phyloP scores from a whole-genome alignment of 2,888 invertebrate species.

The Agonopterix arenella region DNA sequence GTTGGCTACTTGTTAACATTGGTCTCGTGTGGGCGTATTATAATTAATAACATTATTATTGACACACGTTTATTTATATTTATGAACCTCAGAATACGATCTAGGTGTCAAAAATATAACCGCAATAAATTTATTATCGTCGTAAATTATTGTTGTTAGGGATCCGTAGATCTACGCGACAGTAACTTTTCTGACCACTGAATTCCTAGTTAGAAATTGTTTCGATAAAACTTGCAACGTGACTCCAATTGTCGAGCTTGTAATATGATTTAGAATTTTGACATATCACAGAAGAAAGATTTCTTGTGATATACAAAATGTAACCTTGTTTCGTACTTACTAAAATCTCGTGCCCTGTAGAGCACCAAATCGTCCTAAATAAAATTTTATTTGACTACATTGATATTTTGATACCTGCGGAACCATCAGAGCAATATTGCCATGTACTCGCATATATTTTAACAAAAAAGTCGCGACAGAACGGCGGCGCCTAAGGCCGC shows the following conservation, averaged over 20 bases:
- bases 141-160: slow-evolving; percentile 13
- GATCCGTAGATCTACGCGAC: background rate
- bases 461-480: slow-evolving; percentile 35
- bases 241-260: too few relatives aligned
- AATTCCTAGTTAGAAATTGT: too few relatives aligned
- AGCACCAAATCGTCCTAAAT: too few relatives aligned
- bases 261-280: too few relatives aligned
- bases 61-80: slow-evolving; percentile 40
- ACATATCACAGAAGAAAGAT: too few relatives aligned
- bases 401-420: too few relatives aligned
- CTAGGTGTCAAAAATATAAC: slow-evolving; percentile 36
- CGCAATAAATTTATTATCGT: slow-evolving; percentile 23
- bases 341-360: too few relatives aligned
- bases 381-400: too few relatives aligned
- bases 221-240: too few relatives aligned
- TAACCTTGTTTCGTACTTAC: too few relatives aligned
- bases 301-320: too few relatives aligned
- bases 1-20: slow-evolving; percentile 18
- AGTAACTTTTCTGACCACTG: too few relatives aligned
- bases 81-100: slow-evolving; percentile 35
- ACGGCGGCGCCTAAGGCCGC: slow-evolving; percentile 14
- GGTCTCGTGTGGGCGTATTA: slow-evolving; percentile 33
- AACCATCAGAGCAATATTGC: background rate
- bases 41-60: slow-evolving; percentile 36
- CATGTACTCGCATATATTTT: background rate